Percentiles rank a stretch among this genome's conserved stretches.
Evolutionary conservation across 2,113 vertebrate species (phyloP).

Genomic region (Oxygymnocypris stewartii): DNA sequence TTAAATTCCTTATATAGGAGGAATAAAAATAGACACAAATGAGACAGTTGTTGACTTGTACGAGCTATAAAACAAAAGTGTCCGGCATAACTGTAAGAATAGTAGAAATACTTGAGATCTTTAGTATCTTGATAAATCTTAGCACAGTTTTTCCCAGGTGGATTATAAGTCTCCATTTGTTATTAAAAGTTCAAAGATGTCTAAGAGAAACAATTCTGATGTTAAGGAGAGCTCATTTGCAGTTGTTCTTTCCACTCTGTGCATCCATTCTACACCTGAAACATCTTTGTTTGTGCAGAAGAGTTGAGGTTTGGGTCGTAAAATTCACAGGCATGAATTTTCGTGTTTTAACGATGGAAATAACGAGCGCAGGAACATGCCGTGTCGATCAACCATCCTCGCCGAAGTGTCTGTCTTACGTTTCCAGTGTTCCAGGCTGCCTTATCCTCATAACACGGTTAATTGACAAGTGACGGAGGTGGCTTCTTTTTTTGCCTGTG

Average conservation of each 20-base stretch:
- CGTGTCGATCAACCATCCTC: background rate
- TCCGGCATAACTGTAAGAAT: background rate
- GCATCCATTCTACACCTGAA: constrained; percentile 24
- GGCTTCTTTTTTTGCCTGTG: constrained; percentile 1
- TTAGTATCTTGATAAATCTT: background rate
- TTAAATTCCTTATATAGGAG: background rate
- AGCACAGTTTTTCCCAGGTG: background rate
- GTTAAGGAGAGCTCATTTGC: background rate
- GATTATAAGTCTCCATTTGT: background rate
- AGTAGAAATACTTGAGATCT: background rate
- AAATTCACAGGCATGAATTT: constrained; percentile 46
- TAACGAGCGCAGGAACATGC: background rate
- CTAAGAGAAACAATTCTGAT: background rate
- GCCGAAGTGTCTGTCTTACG: background rate
- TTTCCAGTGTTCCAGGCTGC: background rate
- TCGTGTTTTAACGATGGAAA: constrained; percentile 45
- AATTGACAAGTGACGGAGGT: constrained; percentile 40
- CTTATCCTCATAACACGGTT: constrained; percentile 5
- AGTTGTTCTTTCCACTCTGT: background rate
- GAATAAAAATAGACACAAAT: constrained; percentile 1
- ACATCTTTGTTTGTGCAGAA: background rate
- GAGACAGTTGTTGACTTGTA: constrained; percentile 3
- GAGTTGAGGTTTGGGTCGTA: constrained; percentile 12
- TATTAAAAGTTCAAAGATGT: background rate
- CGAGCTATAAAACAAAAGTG: background rate